Conservation (phyloP, 2,888 invertebrate species). For the Spodoptera picta region DNA sequence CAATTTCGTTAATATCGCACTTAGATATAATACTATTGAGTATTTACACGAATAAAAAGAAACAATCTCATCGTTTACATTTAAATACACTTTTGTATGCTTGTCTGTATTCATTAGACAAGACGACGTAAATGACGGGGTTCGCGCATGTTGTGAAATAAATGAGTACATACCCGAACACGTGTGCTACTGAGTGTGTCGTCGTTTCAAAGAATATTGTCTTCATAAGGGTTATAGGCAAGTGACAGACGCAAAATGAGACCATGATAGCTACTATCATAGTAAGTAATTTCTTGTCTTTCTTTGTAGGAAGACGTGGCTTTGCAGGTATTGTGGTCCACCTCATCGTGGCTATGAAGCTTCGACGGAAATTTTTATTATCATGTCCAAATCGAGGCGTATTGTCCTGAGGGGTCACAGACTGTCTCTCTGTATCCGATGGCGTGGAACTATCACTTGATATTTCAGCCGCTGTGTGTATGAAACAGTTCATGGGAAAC, state of each 20-base stretch:
- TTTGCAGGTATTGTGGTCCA: slow-evolving; percentile 75
- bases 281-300: slow-evolving; percentile 92
- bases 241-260: slow-evolving; percentile 96
- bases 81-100: slow-evolving; percentile 94
- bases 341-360: slow-evolving; percentile 73
- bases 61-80: slow-evolving; percentile 75
- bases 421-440: slow-evolving; percentile 74
- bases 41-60: slow-evolving; percentile 29
- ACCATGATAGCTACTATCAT: slow-evolving; percentile 97
- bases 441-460: slow-evolving; percentile 64
- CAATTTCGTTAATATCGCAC: slow-evolving; percentile 12
- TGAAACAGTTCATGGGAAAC: slow-evolving; percentile 56
- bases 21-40: slow-evolving; percentile 24
- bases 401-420: slow-evolving; percentile 61
- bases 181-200: slow-evolving; percentile 90
- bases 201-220: slow-evolving; percentile 90
- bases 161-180: slow-evolving; percentile 94
- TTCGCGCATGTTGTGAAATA: slow-evolving; percentile 96
- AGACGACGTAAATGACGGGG: slow-evolving; percentile 97
- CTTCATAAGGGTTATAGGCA: slow-evolving; percentile 97
- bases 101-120: slow-evolving; percentile 97
- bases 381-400: slow-evolving; percentile 62
- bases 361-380: slow-evolving; percentile 64
- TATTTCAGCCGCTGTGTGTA: slow-evolving; percentile 68
- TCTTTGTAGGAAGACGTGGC: slow-evolving; percentile 91